Percentiles rank a stretch among this genome's conserved stretches.
Evolutionary conservation across 2,797 vertebrate genomes (phyloP).

Genomic region (Melanogrammus aeglefinus): DNA sequence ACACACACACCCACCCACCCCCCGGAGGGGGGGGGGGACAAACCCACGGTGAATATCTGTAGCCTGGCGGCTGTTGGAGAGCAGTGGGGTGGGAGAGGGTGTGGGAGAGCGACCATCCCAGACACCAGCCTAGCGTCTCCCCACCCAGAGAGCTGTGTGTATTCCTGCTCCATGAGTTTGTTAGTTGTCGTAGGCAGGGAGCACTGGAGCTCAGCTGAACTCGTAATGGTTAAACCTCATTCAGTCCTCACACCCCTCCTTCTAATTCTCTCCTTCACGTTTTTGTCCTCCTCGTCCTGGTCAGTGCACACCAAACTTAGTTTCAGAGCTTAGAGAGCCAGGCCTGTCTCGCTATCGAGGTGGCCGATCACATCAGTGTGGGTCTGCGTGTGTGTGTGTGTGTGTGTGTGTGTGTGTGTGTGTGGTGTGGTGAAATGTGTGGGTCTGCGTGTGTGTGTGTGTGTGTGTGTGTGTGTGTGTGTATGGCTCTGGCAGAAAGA

Average conservation of each 20-base stretch:
- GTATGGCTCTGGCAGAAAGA: constrained; percentile 16
- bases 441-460: constrained; percentile 28
- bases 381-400: constrained; percentile 24
- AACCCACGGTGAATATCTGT: constrained; percentile 1
- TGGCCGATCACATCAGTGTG: constrained; percentile 63
- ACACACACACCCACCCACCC: constrained; percentile 57
- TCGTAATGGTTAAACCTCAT: constrained; percentile 70
- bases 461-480: no score
- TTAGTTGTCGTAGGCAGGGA: constrained; percentile 51
- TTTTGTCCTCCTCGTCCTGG: constrained; percentile 51
- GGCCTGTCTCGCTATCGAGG: constrained; percentile 55
- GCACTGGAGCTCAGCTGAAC: constrained; percentile 73
- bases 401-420: constrained; percentile 4
- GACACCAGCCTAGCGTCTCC: constrained; percentile 47
- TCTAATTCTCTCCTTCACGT: constrained; percentile 30
- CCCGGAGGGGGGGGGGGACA: not conserved
- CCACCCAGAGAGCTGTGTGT: constrained; percentile 53
- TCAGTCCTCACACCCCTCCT: constrained; percentile 67
- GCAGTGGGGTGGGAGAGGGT: not conserved
- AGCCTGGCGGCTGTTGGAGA: not conserved
- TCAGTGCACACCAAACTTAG: constrained; percentile 75
- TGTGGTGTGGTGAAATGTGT: constrained; percentile 21
- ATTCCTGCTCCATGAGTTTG: constrained; percentile 34
- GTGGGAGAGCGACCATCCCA: not conserved
- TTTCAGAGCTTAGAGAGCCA: constrained; percentile 71